Base-by-base conservation (phyloP, 2,888 invertebrate genomes). In the Drosophila merina region DNA sequence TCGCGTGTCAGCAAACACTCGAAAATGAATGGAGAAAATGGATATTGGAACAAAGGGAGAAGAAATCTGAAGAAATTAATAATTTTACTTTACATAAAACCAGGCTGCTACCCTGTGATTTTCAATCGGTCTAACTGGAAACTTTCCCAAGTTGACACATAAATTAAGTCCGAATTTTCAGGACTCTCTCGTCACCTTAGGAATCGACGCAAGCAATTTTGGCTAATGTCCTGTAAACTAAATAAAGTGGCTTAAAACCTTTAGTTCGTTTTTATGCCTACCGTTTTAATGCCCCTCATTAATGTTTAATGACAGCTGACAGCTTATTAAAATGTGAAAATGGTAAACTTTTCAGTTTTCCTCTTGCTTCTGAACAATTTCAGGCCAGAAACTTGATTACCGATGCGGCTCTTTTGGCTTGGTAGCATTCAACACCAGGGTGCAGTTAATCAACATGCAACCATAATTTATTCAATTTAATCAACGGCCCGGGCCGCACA, bases 381-480 rank as follows among this genome's bases (percentile, higher is more conserved):
- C 52, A 9, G 51, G 3, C 20, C 6, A 31, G 14, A 54, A 70
- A 55, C 72, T 51, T 56, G 51, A 71, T 71, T 71, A 62, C 42
- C 44, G 36, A 48, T 71, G 59, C 38, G 54, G 48, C 42, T 28
- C 12, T 64, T 66, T 48, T 66, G 20, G 38, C 12, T 12, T 31
- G 14, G 44, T 14, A 9, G 10, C 48, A 49, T 28, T 40, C 31
- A 28, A n/a, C 45, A 12, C 20, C 8, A 10, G 51, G 58, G 28
- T 67, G 72, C 55, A 72, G 74, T 74, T 80, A 66, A 85, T 79
- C 76, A 80, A 54, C 57, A 47, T 62, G 72, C 57, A 55, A 10
- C 73, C 70, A 69, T 81, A 84, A 84, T 80, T 86, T 82, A 76
- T 80, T 78, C 74, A 86, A 72, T 81, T 80, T 74, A 76, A 82